A percentile compares a stretch with the other conserved stretches of the same genome.
These are phyloP conservation scores for Gambusia yucatana DNA, from an alignment of 2,797 vertebrate genomes.

Conservation along the genomic window DNA sequence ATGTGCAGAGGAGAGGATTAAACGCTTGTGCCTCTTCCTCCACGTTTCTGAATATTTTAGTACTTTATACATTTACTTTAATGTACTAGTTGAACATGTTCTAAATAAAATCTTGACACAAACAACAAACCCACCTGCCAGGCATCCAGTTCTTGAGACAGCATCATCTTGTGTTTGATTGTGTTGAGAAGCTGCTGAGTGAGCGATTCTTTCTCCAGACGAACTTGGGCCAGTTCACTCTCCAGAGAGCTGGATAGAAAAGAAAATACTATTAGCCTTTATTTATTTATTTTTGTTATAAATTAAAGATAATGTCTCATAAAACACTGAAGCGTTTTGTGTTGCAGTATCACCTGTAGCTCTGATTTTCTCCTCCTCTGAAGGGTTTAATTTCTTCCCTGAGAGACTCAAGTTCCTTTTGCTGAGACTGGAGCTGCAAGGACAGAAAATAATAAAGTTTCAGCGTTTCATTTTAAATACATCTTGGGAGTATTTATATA, in stretches of 20 bases:
- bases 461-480: background rate
- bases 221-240: conserved; percentile 64
- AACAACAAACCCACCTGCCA: conserved; percentile 80
- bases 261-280: background rate
- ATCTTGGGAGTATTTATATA: background rate
- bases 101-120: background rate
- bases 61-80: background rate
- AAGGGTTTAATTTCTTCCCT: conserved; percentile 73
- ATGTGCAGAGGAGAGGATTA: background rate
- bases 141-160: conserved; percentile 84
- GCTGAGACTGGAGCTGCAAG: conserved; percentile 70
- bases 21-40: background rate
- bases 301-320: background rate
- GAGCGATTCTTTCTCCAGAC: conserved; percentile 81
- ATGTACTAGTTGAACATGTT: background rate
- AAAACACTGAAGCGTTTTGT: background rate
- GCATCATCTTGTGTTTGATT: conserved; percentile 83
- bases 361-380: conserved; percentile 63
- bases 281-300: background rate
- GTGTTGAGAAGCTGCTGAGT: conserved; percentile 85
- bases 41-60: background rate
- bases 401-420: conserved; percentile 70
- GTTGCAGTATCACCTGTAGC: conserved; percentile 72
- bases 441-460: background rate
- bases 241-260: conserved; percentile 71